These are phyloP conservation scores for Stenotaenia linearis DNA, from an alignment of 2,888 invertebrate species.

Conservation along the genomic window DNA sequence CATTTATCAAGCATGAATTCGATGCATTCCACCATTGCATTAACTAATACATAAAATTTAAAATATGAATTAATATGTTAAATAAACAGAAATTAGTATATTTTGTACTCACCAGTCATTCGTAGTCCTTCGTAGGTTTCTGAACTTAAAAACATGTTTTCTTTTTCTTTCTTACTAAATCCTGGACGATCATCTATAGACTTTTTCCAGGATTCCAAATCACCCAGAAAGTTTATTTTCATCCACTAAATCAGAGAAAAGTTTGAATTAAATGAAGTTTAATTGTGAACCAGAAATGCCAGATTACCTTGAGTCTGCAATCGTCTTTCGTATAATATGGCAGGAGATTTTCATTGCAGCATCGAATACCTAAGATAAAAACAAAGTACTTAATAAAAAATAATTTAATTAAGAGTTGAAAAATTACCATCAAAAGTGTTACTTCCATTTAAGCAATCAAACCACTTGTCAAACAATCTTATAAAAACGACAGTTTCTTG, in stretches of 20 bases:
- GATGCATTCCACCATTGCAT: neutral
- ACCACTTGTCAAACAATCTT: neutral
- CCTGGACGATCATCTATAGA: neutral
- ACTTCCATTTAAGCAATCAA: neutral
- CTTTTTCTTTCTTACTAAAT: neutral
- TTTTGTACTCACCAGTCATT: neutral
- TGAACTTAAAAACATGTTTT: neutral
- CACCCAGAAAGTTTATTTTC: neutral
- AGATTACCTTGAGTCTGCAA: neutral
- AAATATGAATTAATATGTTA: neutral
- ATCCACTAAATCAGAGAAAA: too few relatives aligned
- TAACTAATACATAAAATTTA: too few relatives aligned
- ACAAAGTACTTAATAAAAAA: too few relatives aligned
- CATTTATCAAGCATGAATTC: neutral
- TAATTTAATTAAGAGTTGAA: neutral
- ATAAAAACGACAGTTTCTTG: neutral
- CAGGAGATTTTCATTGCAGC: neutral
- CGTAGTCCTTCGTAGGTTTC: neutral
- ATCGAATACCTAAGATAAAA: neutral
- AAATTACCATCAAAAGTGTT: neutral
- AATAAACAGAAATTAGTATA: neutral
- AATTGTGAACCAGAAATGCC: too few relatives aligned
- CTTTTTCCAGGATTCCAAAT: neutral
- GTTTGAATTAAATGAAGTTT: too few relatives aligned
- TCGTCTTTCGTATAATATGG: neutral